These are phyloP conservation scores for Trypoxylus dichotomus DNA, from an alignment of 1,140 invertebrate species.

Conservation along the genomic window DNA sequence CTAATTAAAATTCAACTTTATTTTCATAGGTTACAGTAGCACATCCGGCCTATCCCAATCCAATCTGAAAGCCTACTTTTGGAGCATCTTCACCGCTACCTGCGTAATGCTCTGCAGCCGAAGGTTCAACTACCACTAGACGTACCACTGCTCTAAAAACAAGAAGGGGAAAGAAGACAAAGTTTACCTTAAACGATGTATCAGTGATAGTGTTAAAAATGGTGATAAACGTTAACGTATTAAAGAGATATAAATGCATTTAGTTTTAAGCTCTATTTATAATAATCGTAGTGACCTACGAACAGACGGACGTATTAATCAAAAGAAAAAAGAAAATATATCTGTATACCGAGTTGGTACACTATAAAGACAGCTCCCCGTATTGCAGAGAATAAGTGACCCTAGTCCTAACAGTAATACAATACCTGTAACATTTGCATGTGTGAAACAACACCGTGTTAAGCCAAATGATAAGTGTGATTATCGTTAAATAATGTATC, in stretches of 20 bases:
- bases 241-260: neutral
- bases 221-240: neutral
- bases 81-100: neutral
- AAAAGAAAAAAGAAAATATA: too few species aligned
- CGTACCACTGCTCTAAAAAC: neutral
- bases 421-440: neutral
- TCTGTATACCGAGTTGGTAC: neutral
- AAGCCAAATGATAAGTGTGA: conserved; percentile 2
- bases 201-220: conserved; percentile 3
- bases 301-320: neutral
- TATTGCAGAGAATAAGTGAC: neutral
- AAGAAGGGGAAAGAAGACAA: neutral
- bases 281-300: neutral
- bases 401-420: neutral
- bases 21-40: neutral
- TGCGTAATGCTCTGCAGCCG: neutral
- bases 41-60: neutral
- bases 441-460: neutral
- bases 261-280: neutral
- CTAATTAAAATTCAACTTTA: too few species aligned
- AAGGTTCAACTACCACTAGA: neutral
- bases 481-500: neutral
- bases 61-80: neutral
- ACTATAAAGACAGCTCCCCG: neutral
- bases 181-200: neutral